phyloP scores from a whole-genome alignment of 1,140 invertebrate species.

The Habropoda laboriosa region DNA sequence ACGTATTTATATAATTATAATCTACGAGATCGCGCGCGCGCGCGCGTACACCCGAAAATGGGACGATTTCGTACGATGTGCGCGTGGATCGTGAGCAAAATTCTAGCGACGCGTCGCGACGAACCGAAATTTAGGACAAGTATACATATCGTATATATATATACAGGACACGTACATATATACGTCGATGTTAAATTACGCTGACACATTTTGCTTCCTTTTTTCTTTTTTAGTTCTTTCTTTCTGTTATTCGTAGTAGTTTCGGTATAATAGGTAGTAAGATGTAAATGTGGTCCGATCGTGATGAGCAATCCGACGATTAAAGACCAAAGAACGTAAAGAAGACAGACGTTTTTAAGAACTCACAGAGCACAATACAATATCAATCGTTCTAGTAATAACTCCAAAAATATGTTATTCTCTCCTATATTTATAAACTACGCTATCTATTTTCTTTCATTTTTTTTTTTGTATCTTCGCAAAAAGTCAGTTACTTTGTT shows the following conservation, averaged over 20 bases:
- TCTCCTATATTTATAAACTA: slow-evolving; percentile 70
- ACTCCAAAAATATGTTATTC: slow-evolving; percentile 80
- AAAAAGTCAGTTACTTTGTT: slow-evolving; percentile 57
- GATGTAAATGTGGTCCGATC: slow-evolving; percentile 61
- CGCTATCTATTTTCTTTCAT: slow-evolving; percentile 64
- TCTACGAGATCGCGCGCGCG: slow-evolving; percentile 8
- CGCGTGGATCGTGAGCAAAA: background rate
- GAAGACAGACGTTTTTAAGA: slow-evolving; percentile 60
- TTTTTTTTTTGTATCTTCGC: no score
- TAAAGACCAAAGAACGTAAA: slow-evolving; percentile 54
- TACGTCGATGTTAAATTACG: background rate
- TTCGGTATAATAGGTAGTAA: no score
- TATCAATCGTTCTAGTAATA: slow-evolving; percentile 70
- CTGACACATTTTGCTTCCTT: background rate
- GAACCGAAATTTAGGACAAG: slow-evolving; percentile 12
- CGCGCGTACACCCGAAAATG: background rate
- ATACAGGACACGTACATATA: background rate
- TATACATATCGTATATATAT: slow-evolving; percentile 20
- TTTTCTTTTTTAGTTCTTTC: background rate
- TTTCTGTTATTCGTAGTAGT: no score
- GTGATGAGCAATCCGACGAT: slow-evolving; percentile 53
- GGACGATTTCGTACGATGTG: background rate
- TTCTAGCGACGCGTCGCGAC: slow-evolving; percentile 8
- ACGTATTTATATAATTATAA: background rate
- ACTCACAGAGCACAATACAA: slow-evolving; percentile 67